Base-by-base conservation (phyloP, 2,113 vertebrate genomes). In the Helogale parvula region DNA sequence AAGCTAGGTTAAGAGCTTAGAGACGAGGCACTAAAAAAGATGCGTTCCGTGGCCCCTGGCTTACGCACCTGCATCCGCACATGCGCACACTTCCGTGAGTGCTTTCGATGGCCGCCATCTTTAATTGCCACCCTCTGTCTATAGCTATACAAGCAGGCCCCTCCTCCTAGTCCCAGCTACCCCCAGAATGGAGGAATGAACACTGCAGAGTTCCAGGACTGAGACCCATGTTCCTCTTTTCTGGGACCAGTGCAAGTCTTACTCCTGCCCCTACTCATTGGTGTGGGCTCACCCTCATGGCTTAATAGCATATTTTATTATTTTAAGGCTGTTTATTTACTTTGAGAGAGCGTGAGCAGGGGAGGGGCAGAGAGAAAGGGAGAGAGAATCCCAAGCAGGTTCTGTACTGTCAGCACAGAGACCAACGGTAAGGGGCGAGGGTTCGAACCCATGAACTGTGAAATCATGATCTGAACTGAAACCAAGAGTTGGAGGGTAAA, bases 41-140 rank as follows among this genome's bases (percentile, higher is more conserved):
- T 12, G 14, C 2, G 19, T 25, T 45, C 47, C 27, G n/a, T 57
- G 74, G 25, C 23, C 60, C 25, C 27, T 25, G 12, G 54, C 41
- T 27, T 16, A 47, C 0, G 21, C 29, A 72, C 63, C 5, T 16
- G 0, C n/a, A 1, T 0, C 29, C 3, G 8, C 45, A 23, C 15
- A 16, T 2, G 4, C 29, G 10, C 47, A 38, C 10, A 33, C 15
- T 71, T 13, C 17, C 3, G 5, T 85, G 33, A 2, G 50, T 50
- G 52, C 16, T 9, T 41, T 23, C 54, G 41, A n/a, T 0, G 3
- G 66, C 14, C 2, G 0, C 29, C 57, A 81, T 69, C 71, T 93
- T 72, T 74, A 9, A 65, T 68, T 68, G 69, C 71, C 45, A 66
- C 35, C 38, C 65, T 57, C 66, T 6, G 23, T 65, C 86, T 82